These are phyloP conservation scores for Xenotilapia caudafasciata DNA, from an alignment of 2,113 vertebrate species.

Conservation along the genomic window DNA sequence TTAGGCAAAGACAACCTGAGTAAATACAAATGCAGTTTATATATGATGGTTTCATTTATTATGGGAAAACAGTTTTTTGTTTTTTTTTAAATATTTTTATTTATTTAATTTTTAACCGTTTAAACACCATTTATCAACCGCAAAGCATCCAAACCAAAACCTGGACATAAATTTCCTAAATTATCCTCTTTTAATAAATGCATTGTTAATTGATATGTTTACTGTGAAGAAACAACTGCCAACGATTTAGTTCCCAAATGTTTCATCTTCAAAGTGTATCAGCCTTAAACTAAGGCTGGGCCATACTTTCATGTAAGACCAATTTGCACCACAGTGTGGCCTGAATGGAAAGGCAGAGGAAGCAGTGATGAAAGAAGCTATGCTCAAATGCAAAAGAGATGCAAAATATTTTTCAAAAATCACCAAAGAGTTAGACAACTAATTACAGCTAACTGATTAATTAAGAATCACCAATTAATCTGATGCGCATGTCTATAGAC, in stretches of 20 bases:
- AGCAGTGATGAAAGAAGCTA: neutral
- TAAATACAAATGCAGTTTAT: neutral
- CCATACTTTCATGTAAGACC: neutral
- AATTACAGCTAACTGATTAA: neutral
- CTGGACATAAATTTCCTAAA: neutral
- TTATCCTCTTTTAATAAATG: neutral
- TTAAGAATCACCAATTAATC: neutral
- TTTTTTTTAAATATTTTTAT: no score
- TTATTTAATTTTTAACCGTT: neutral
- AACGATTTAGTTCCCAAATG: no score
- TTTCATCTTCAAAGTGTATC: neutral
- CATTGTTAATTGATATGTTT: neutral
- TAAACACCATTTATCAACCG: neutral
- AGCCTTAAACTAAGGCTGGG: neutral
- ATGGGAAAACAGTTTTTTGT: fast-evolving
- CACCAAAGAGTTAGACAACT: neutral
- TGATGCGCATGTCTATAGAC: neutral
- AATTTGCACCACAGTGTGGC: neutral
- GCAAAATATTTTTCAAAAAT: neutral
- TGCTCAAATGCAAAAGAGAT: neutral
- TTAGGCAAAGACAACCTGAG: neutral
- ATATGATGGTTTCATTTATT: neutral
- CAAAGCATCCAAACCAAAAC: neutral
- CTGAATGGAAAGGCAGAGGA: neutral
- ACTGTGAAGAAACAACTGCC: neutral